phyloP scores from a whole-genome alignment of 2,797 vertebrate species.

The Sebastes cheni region DNA sequence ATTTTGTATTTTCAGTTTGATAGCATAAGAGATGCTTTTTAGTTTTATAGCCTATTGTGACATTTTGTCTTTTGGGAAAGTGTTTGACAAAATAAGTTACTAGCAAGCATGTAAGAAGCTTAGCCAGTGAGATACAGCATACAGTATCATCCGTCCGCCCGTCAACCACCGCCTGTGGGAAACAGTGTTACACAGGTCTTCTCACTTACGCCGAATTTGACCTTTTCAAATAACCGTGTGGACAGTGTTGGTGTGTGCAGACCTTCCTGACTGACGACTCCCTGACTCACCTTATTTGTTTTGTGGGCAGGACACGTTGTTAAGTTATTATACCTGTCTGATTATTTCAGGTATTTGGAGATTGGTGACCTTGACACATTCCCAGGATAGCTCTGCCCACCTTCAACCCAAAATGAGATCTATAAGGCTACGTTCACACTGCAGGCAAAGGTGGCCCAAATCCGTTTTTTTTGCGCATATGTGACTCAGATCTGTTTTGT shows the following conservation, averaged over 20 bases:
- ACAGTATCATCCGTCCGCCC: no score
- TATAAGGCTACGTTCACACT: not conserved
- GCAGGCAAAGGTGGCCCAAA: not conserved
- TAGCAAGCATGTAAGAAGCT: no score
- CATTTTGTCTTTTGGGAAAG: fast-evolving
- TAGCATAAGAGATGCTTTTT: no score
- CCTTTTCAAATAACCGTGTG: not conserved
- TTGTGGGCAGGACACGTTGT: not conserved
- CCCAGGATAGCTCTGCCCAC: not conserved
- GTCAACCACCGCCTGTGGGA: no score
- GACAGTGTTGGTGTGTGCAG: not conserved
- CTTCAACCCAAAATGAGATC: not conserved
- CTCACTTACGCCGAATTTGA: not conserved
- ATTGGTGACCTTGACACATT: not conserved
- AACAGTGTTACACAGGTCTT: not conserved
- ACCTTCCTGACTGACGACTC: not conserved
- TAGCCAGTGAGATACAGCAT: no score
- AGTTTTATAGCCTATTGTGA: no score
- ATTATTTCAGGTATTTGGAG: not conserved
- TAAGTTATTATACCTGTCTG: not conserved
- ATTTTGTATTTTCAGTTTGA: no score
- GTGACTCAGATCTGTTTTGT: not conserved
- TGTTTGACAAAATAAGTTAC: no score
- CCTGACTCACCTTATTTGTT: not conserved
- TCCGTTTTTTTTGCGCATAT: not conserved